Percentiles rank a stretch among this genome's conserved stretches.
These are phyloP conservation scores for Coregonus suidteri DNA, from an alignment of 2,797 vertebrate species.

Conservation along the genomic window DNA sequence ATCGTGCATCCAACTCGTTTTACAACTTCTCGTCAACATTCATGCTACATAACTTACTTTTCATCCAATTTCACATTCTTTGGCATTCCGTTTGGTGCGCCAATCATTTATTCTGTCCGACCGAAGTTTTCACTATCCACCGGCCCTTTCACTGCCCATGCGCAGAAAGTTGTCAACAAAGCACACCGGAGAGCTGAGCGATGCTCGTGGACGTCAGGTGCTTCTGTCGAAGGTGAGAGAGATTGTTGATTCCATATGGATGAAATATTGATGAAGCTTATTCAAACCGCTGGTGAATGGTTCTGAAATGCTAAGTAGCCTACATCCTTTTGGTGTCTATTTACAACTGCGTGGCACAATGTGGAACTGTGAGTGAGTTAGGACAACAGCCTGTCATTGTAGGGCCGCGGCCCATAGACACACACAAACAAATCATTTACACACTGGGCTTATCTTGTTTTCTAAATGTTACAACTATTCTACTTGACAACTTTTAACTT, in stretches of 20 bases:
- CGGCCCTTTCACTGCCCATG: conserved; percentile 15
- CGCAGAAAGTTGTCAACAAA: conserved; percentile 23
- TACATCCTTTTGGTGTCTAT: not conserved
- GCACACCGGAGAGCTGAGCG: not conserved
- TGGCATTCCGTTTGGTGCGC: not conserved
- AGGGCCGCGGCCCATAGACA: not conserved
- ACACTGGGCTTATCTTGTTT: too few species aligned
- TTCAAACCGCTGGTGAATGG: not conserved
- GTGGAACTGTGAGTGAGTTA: not conserved
- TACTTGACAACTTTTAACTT: too few species aligned
- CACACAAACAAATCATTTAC: not conserved
- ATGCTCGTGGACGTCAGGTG: not conserved
- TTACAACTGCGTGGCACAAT: not conserved
- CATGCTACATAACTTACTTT: not conserved
- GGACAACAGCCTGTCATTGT: not conserved
- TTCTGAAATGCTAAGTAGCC: not conserved
- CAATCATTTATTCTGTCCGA: not conserved
- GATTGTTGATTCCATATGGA: not conserved
- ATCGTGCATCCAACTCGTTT: not conserved
- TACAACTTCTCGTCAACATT: not conserved
- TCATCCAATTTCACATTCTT: not conserved
- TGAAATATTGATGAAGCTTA: conserved; percentile 1
- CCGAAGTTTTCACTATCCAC: conserved; percentile 13
- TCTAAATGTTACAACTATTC: too few species aligned
- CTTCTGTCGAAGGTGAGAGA: not conserved